Percentiles rank a stretch among this genome's conserved stretches.
phyloP scores from a whole-genome alignment of 2,113 vertebrate species.

The Geothlypis trichas region DNA sequence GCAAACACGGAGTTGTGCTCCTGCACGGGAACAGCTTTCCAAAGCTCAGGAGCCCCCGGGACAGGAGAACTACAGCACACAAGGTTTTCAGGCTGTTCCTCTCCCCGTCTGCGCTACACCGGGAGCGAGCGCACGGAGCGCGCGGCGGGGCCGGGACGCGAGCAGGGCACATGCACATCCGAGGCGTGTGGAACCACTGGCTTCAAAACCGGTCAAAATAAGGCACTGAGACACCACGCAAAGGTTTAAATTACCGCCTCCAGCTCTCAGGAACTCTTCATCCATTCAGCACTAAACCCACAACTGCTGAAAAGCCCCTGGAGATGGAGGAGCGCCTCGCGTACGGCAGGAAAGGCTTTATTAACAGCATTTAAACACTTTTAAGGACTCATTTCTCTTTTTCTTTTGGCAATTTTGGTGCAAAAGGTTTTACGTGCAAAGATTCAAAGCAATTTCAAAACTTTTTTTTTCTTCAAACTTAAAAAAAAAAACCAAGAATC shows the following conservation, averaged over 20 bases:
- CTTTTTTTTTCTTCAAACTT: slow-evolving; percentile 62
- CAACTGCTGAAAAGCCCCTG: slow-evolving; percentile 76
- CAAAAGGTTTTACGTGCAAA: slow-evolving; percentile 79
- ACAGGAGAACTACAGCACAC: slow-evolving; percentile 72
- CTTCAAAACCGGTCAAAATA: slow-evolving; percentile 73
- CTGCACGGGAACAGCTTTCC: slow-evolving; percentile 75
- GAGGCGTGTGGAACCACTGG: slow-evolving; percentile 74
- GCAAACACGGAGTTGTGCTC: slow-evolving; percentile 71
- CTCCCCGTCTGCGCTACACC: slow-evolving; percentile 73
- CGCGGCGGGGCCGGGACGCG: slow-evolving; percentile 38
- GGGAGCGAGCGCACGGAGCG: slow-evolving; percentile 55
- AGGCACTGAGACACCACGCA: slow-evolving; percentile 75
- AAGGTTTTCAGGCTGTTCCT: slow-evolving; percentile 65
- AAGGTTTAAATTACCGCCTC: slow-evolving; percentile 76
- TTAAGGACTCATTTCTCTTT: slow-evolving; percentile 72
- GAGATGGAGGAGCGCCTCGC: slow-evolving; percentile 76
- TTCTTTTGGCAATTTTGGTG: slow-evolving; percentile 79
- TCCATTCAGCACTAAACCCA: slow-evolving; percentile 80
- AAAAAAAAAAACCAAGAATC: slow-evolving; percentile 23
- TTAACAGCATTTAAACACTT: slow-evolving; percentile 75
- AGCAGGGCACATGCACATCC: slow-evolving; percentile 82
- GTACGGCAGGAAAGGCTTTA: slow-evolving; percentile 76
- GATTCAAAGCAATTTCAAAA: slow-evolving; percentile 74
- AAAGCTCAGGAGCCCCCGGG: slow-evolving; percentile 73
- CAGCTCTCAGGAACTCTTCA: slow-evolving; percentile 82